A percentile compares a stretch with the other conserved stretches of the same genome.
Conservation (phyloP, 1,140 invertebrate genomes). For the Drosophila willistoni region DNA sequence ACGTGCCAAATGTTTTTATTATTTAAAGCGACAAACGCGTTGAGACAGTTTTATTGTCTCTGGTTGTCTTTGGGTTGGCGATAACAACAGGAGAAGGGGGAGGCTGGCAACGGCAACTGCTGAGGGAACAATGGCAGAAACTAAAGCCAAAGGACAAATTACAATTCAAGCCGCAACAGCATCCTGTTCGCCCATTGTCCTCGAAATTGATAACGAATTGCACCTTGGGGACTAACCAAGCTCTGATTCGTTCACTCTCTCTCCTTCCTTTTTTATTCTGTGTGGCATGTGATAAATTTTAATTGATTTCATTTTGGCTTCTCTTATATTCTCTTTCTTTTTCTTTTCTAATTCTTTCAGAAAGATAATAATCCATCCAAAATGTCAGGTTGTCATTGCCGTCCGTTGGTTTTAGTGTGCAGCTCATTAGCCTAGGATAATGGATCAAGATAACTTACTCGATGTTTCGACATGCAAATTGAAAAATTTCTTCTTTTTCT, state of each 20-base stretch:
- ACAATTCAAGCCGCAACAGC: slow-evolving; percentile 58
- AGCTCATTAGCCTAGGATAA: slow-evolving; percentile 71
- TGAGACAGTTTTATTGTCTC: slow-evolving; percentile 71
- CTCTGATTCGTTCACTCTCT: slow-evolving; percentile 28
- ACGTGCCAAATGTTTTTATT: slow-evolving; percentile 81
- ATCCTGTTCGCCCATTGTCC: slow-evolving; percentile 75
- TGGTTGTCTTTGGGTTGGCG: slow-evolving; percentile 31
- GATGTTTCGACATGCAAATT: slow-evolving; percentile 69
- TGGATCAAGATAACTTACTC: slow-evolving; percentile 64
- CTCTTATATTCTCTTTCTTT: not conserved
- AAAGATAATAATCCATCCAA: slow-evolving; percentile 19
- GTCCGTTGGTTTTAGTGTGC: slow-evolving; percentile 18
- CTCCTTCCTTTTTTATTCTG: slow-evolving; percentile 68
- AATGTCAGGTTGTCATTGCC: slow-evolving; percentile 3
- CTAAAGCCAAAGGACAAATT: slow-evolving; percentile 66
- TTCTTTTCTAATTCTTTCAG: slow-evolving; percentile 6
- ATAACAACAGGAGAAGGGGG: slow-evolving; percentile 39
- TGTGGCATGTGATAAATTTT: slow-evolving; percentile 73
- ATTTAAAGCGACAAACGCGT: slow-evolving; percentile 76
- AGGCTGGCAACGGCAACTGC: not conserved
- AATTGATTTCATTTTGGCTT: slow-evolving; percentile 72
- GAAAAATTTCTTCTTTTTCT: slow-evolving; percentile 32
- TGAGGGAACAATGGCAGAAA: not conserved
- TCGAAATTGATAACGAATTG: slow-evolving; percentile 75
- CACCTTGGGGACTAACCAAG: slow-evolving; percentile 61